Conservation (phyloP, 1,140 invertebrate species). For the Micrasema minimum region DNA sequence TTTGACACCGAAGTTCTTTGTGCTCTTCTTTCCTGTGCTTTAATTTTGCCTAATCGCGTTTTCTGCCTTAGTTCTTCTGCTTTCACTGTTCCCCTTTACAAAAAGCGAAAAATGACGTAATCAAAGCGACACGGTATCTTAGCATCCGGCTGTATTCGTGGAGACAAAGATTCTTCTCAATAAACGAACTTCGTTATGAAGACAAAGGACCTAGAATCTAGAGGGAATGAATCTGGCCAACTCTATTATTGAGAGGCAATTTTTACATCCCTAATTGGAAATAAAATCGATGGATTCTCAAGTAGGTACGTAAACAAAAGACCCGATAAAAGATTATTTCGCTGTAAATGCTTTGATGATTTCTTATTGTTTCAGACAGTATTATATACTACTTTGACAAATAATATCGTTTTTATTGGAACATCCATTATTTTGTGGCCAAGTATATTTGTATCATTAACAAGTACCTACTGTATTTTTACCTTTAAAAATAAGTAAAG, state of each 20-base stretch:
- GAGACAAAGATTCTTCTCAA: slow-evolving; percentile 41
- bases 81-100: not conserved
- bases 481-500: too few relatives aligned
- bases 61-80: slow-evolving; percentile 39
- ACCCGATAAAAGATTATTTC: not conserved
- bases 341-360: too few relatives aligned
- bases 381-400: too few relatives aligned
- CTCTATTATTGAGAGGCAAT: slow-evolving; percentile 37
- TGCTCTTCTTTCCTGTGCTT: slow-evolving; percentile 35
- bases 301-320: slow-evolving; percentile 29
- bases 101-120: slow-evolving; percentile 42
- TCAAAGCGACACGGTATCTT: slow-evolving; percentile 47
- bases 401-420: too few relatives aligned
- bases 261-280: slow-evolving; percentile 35
- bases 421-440: too few relatives aligned
- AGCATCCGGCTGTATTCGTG: not conserved
- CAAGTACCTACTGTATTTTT: too few relatives aligned
- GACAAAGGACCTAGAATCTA: slow-evolving; percentile 39
- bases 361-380: too few relatives aligned
- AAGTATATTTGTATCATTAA: too few relatives aligned
- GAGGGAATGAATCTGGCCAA: slow-evolving; percentile 28
- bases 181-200: slow-evolving; percentile 47
- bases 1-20: slow-evolving; percentile 44
- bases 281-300: slow-evolving; percentile 27
- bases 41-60: slow-evolving; percentile 53